Evolutionary conservation across 92 coral and sea anemone genomes (phyloP), one percentile per base, ranked within the genome.

Genomic region (Epizoanthus stellaris): DNA sequence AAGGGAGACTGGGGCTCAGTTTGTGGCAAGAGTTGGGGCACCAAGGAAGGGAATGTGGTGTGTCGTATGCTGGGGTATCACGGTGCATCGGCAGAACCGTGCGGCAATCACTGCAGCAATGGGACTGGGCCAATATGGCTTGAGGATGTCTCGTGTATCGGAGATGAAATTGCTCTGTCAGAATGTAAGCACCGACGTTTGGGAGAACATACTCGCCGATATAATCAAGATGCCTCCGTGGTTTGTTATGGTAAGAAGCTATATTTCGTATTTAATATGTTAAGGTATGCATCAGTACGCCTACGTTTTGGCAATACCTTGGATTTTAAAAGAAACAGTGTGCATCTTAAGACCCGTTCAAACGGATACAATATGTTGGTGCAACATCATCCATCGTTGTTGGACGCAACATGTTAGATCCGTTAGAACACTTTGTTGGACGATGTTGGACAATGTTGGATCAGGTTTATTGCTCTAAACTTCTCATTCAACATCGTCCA

Each of bases 1-100:
- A 72, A 72, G 12, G 77, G 77, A 47, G 77, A 23, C 77, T 72
- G 77, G 77, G 39, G 77, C 56, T 72, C 60, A 19, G 60, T 72
- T 5, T 72, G 77, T 20, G 77, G 59, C 38, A 20, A 3, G 13
- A 72, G 4, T 6, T 72, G 77, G 77, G 21, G 36, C 6, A 7
- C n/a, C 42, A 72, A 47, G 21, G 77, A 72, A 19, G 77, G 16
- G 7, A 3, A 11, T 11, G 77, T 72, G 1, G 7, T 72, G 1
- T 72, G 77, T 9, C 77, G 57, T n/a, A 25, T 25, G 9, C 11
- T 47, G 7, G 77, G 77, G 20, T 72, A 72, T 40, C 7, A 17
- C 34, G 77, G 77, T 47, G 60, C 42, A 3, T 72, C 34, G 77
- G 52, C 17, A 34, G 10, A 21, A 0, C 60, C 3, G 3, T 42